phyloP scores from a whole-genome alignment of 1,140 invertebrate genomes.

The Drosophila simulans region DNA sequence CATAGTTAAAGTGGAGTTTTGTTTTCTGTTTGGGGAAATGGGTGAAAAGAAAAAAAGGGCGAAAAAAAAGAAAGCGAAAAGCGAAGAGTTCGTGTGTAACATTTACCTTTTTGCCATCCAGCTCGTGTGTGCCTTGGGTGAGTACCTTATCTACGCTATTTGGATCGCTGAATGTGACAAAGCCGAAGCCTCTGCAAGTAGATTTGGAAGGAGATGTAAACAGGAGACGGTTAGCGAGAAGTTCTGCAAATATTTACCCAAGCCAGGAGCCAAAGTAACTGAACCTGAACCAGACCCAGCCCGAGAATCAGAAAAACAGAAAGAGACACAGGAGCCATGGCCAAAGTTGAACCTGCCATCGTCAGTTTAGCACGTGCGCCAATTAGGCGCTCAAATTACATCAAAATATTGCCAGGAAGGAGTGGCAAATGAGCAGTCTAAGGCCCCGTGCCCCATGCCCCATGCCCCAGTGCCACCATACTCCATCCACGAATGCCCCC shows the following conservation, averaged over 20 bases:
- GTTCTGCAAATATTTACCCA: slow-evolving; percentile 75
- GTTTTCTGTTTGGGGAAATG: slow-evolving; percentile 68
- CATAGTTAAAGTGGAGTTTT: slow-evolving; percentile 75
- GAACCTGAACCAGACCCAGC: slow-evolving; percentile 33
- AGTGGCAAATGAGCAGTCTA: slow-evolving; percentile 19
- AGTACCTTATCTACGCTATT: slow-evolving; percentile 97
- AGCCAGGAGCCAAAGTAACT: slow-evolving; percentile 55
- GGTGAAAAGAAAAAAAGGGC: not conserved
- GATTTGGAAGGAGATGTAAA: slow-evolving; percentile 47
- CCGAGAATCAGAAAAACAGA: not conserved
- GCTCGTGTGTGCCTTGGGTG: slow-evolving; percentile 96
- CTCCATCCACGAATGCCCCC: slow-evolving; percentile 35
- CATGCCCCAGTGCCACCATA: not conserved
- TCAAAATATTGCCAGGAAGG: slow-evolving; percentile 73
- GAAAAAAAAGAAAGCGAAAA: not conserved
- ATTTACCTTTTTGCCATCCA: slow-evolving; percentile 97
- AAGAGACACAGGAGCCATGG: not conserved
- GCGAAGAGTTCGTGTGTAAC: slow-evolving; percentile 31
- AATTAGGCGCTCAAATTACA: slow-evolving; percentile 82
- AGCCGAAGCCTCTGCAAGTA: slow-evolving; percentile 97
- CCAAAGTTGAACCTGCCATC: slow-evolving; percentile 48
- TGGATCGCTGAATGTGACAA: slow-evolving; percentile 97
- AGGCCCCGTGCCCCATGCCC: slow-evolving; percentile 2
- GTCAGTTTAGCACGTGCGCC: slow-evolving; percentile 73
- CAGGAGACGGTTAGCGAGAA: slow-evolving; percentile 40